Conservation (phyloP, 2,888 invertebrate species). For the Exephanes ischioxanthus region DNA sequence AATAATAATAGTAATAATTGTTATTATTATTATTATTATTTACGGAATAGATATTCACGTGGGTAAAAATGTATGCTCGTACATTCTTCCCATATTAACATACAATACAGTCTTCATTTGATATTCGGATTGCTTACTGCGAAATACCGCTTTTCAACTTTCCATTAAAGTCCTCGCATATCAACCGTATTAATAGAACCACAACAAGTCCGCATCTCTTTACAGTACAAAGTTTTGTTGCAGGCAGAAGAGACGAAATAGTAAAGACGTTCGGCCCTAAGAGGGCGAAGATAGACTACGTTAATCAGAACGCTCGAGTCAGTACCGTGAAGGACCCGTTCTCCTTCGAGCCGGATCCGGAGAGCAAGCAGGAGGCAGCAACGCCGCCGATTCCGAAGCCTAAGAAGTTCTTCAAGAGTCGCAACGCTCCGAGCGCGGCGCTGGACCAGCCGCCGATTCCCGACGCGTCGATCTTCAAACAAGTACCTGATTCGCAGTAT, state of each 20-base stretch:
- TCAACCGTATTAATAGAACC: too few relatives aligned
- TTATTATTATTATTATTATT: too few relatives aligned
- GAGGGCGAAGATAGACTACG: slow-evolving; percentile 82
- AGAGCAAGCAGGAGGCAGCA: slow-evolving; percentile 86
- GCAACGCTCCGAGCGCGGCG: slow-evolving; percentile 88
- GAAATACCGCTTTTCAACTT: too few relatives aligned
- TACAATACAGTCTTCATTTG: too few relatives aligned
- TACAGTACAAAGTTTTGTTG: slow-evolving; percentile 54
- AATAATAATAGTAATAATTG: too few relatives aligned
- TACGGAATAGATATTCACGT: too few relatives aligned
- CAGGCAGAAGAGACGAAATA: slow-evolving; percentile 82
- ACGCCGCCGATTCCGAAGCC: slow-evolving; percentile 89
- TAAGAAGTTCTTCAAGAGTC: slow-evolving; percentile 96
- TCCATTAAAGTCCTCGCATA: too few relatives aligned
- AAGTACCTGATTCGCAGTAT: slow-evolving; percentile 83
- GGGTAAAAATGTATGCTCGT: too few relatives aligned
- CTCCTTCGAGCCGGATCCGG: slow-evolving; percentile 82
- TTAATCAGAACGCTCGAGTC: slow-evolving; percentile 80
- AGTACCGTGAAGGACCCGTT: slow-evolving; percentile 83
- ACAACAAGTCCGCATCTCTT: background rate
- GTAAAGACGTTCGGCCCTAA: slow-evolving; percentile 80
- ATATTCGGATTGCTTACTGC: too few relatives aligned
- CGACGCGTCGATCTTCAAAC: slow-evolving; percentile 80
- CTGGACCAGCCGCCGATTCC: slow-evolving; percentile 68
- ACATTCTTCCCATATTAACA: too few relatives aligned